Base-by-base conservation (phyloP, 2,113 vertebrate genomes). In the Zapornia atra region DNA sequence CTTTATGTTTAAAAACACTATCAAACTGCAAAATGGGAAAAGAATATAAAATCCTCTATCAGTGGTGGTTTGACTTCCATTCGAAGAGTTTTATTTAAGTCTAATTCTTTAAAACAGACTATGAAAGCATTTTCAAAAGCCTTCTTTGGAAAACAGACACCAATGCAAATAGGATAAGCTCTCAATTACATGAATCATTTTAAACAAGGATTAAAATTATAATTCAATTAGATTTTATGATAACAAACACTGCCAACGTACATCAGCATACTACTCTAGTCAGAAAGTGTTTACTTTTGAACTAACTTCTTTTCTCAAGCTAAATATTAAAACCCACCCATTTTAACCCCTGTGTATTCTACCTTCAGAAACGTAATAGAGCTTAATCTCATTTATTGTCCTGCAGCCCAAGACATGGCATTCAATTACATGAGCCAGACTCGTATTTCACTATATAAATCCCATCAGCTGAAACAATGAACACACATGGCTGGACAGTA, bases 361-460 rank as follows among this genome's bases (percentile, higher is more conserved):
- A 42, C 69, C 86, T 95, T 88, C 57, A 86, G 85, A 96, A 92
- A 90, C 11, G 3, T 83, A 86, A 91, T 61, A 79, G 46, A 90
- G 65, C 68, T 86, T 93, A 91, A 96, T 95, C 77, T 94, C 91
- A 96, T 94, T 94, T 96, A 83, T 6, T 69, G 81, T 92, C 86
- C 91, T 95, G 81, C 15, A 85, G 75, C 90, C n/a, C 71, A 87
- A 96, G 80, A 91, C 5, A n/a, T 14, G 51, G 83, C 83, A 66
- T 83, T 95, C 92, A 93, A 94, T 95, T 95, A 26, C 50, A 78
- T 50, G 86, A 96, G 89, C 83, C 90, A 96, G 91, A 86, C 86
- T 97, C 78, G 12, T 88, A 94, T 92, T 97, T 96, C 89, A 94
- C 69, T 92, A 22, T 7, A 90, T 91, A 97, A 97, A 97, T 94